phyloP scores from a whole-genome alignment of 2,797 vertebrate species.

The Poecilia wingei region DNA sequence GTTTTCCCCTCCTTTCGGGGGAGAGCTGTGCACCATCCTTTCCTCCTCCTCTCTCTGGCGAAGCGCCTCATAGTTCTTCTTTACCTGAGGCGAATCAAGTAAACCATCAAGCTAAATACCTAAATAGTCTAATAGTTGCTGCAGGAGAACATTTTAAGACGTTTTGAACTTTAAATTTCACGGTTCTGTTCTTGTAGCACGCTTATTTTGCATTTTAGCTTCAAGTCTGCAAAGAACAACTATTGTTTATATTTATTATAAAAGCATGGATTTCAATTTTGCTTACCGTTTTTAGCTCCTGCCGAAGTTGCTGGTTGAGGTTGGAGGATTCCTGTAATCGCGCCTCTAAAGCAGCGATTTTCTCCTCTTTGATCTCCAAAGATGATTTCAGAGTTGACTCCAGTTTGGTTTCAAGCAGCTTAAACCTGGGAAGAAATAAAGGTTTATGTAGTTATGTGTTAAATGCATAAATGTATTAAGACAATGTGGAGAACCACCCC shows the following conservation, averaged over 20 bases:
- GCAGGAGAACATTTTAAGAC: not conserved
- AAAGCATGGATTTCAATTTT: not conserved
- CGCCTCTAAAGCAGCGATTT: conserved; percentile 96
- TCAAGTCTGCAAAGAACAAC: not conserved
- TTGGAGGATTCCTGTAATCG: conserved; percentile 97
- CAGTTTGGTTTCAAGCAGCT: conserved; percentile 93
- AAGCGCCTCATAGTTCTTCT: conserved; percentile 98
- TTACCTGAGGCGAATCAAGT: conserved; percentile 83
- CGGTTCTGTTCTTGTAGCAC: not conserved
- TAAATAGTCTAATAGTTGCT: not conserved
- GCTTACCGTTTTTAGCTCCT: conserved; percentile 96
- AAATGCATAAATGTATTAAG: not conserved
- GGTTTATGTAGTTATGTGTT: not conserved
- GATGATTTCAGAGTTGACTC: conserved; percentile 96
- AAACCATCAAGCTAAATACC: not conserved
- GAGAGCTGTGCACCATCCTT: conserved; percentile 90
- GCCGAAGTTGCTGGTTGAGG: conserved; percentile 95
- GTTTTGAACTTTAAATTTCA: not conserved
- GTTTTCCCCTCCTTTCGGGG: conserved; percentile 85
- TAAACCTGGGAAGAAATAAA: conserved; percentile 82
- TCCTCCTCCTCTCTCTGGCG: conserved; percentile 98
- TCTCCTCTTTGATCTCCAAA: conserved; percentile 99
- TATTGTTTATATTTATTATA: not conserved
- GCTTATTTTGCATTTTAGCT: not conserved
- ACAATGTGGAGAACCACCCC: not conserved